Conservation (phyloP, 2,797 vertebrate genomes). For the Leptatherina wallacei region DNA sequence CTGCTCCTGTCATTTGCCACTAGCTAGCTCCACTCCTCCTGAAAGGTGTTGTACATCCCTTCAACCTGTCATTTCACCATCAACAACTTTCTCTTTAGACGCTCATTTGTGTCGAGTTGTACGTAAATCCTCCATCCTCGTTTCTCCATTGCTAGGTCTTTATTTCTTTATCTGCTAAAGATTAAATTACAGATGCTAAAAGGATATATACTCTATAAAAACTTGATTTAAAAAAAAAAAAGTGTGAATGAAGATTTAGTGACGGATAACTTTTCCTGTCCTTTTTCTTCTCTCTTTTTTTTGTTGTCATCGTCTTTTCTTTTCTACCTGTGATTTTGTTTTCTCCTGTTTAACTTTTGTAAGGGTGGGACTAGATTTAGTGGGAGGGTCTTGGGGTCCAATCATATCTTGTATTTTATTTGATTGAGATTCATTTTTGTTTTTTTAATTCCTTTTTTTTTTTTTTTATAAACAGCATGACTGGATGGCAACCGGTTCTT, state of each 20-base stretch:
- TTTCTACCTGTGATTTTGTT: constrained; percentile 59
- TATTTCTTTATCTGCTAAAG: constrained; percentile 71
- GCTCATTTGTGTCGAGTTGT: constrained; percentile 62
- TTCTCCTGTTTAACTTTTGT: constrained; percentile 48
- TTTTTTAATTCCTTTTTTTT: constrained; percentile 62
- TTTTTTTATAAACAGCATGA: constrained; percentile 34
- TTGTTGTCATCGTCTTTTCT: constrained; percentile 45
- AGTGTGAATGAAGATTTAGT: constrained; percentile 74
- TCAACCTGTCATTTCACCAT: constrained; percentile 35
- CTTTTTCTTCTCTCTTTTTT: constrained; percentile 25
- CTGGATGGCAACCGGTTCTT: constrained; percentile 57
- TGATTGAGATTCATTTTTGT: constrained; percentile 56
- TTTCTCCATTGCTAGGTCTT: constrained; percentile 59
- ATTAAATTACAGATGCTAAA: constrained; percentile 62
- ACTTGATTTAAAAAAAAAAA: constrained; percentile 34
- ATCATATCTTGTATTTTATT: constrained; percentile 76
- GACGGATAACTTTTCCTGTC: constrained; percentile 59
- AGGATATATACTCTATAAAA: constrained; percentile 56
- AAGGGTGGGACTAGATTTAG: constrained; percentile 46
- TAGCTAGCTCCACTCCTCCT: constrained; percentile 49
- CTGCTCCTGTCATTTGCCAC: constrained; percentile 69
- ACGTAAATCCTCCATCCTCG: constrained; percentile 52
- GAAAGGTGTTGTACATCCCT: constrained; percentile 22
- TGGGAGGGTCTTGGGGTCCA: constrained; percentile 71
- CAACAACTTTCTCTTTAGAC: constrained; percentile 65